These are phyloP conservation scores for Tenthredo livida DNA, from an alignment of 2,888 invertebrate genomes.

Conservation along the genomic window DNA sequence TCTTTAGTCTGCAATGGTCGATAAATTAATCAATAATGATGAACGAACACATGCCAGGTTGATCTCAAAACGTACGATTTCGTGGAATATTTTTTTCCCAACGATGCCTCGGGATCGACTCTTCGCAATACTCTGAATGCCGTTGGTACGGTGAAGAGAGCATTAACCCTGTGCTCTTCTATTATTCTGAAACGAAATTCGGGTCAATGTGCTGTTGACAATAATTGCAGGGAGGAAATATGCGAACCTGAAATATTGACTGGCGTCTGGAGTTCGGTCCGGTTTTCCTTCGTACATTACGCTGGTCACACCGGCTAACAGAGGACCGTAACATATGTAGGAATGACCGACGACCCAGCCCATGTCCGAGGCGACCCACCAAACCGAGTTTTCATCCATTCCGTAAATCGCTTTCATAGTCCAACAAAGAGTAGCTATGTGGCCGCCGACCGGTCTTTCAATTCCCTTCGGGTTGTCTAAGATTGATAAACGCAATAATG, in stretches of 20 bases:
- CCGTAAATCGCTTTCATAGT: conserved; percentile 91
- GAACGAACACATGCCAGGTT: neutral
- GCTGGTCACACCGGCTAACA: conserved; percentile 89
- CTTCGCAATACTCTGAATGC: conserved; percentile 92
- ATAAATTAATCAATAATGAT: neutral
- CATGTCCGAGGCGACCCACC: conserved; percentile 95
- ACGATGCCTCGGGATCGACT: conserved; percentile 87
- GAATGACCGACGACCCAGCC: conserved; percentile 98
- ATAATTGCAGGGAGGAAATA: neutral
- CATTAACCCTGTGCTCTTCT: conserved; percentile 91
- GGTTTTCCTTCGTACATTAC: conserved; percentile 96
- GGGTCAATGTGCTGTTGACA: neutral
- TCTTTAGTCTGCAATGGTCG: conserved; percentile 78
- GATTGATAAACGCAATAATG: neutral
- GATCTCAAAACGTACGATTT: conserved; percentile 79
- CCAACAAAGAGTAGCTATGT: conserved; percentile 92
- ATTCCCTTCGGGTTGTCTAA: conserved; percentile 88
- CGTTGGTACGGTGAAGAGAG: conserved; percentile 94
- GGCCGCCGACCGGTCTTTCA: conserved; percentile 92
- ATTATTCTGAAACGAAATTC: conserved; percentile 84
- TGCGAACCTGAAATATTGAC: conserved; percentile 91
- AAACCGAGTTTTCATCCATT: conserved; percentile 87
- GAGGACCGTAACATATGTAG: conserved; percentile 95
- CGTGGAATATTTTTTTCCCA: conserved; percentile 85
- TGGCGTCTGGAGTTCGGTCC: conserved; percentile 95